Percentiles rank a stretch among this genome's conserved stretches.
Conservation (phyloP, 1,140 invertebrate species). For the Euura lappo region DNA sequence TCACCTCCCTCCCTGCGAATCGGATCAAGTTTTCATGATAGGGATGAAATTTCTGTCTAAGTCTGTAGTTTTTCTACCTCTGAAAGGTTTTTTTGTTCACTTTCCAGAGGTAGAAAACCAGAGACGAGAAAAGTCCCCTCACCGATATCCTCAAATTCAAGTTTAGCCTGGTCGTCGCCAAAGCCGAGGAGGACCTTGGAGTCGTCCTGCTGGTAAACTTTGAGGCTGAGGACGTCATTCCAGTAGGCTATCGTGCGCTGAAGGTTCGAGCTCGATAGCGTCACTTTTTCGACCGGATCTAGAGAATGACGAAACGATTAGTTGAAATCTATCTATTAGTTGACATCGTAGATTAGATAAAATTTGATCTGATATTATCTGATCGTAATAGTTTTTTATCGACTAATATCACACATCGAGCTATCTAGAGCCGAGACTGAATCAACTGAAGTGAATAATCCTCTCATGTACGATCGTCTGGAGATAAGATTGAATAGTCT, state of each 20-base stretch:
- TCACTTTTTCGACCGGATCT: conserved; percentile 87
- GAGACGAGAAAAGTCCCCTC: conserved; percentile 36
- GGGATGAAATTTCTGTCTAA: conserved; percentile 8
- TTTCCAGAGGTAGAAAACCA: conserved; percentile 16
- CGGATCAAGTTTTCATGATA: conserved; percentile 15
- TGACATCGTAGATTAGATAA: background rate
- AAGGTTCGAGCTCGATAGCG: conserved; percentile 80
- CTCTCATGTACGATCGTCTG: too few relatives aligned
- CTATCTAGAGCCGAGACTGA: too few relatives aligned
- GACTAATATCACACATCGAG: too few relatives aligned
- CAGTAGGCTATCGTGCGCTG: conserved; percentile 81
- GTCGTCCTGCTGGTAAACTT: conserved; percentile 68
- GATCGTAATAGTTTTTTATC: too few relatives aligned
- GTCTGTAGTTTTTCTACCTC: background rate
- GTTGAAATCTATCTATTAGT: background rate
- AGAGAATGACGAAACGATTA: conserved; percentile 37
- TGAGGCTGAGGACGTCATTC: conserved; percentile 79
- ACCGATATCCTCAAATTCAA: conserved; percentile 79
- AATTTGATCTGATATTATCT: too few relatives aligned
- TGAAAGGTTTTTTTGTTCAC: background rate
- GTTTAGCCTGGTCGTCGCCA: conserved; percentile 73
- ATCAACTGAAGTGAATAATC: too few relatives aligned
- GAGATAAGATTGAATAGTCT: background rate
- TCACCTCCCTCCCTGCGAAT: conserved; percentile 66
- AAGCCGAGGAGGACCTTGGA: conserved; percentile 74